Percentiles rank a stretch among this genome's conserved stretches.
Evolutionary conservation across 2,888 invertebrate species (phyloP).

Genomic region (Caenorhabditis imperialis): DNA sequence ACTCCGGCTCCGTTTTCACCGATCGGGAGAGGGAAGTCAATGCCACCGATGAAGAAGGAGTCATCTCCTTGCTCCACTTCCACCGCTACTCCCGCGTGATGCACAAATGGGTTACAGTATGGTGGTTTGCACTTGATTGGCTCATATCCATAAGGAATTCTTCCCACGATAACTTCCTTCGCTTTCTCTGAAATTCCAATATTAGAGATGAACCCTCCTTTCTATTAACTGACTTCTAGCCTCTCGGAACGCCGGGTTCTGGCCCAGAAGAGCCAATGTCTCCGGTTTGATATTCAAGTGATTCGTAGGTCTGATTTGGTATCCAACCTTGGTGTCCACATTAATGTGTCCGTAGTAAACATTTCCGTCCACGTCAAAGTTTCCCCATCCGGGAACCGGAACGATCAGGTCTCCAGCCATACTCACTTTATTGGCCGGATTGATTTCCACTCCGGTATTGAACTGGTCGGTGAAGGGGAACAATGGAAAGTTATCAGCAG

Average conservation of each 20-base stretch:
- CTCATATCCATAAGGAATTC: slow-evolving; percentile 74
- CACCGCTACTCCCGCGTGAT: slow-evolving; percentile 70
- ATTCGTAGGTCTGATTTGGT: slow-evolving; percentile 71
- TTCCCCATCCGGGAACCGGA: slow-evolving; percentile 76
- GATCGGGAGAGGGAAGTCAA: slow-evolving; percentile 74
- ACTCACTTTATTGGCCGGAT: slow-evolving; percentile 73
- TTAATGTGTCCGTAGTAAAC: slow-evolving; percentile 69
- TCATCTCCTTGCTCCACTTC: slow-evolving; percentile 75
- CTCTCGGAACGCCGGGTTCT: slow-evolving; percentile 72
- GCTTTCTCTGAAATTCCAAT: slow-evolving; percentile 67
- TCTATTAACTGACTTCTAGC: slow-evolving; percentile 64
- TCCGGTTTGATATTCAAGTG: slow-evolving; percentile 72
- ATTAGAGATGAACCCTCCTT: background rate
- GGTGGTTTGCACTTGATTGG: slow-evolving; percentile 76
- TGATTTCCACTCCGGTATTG: slow-evolving; percentile 71
- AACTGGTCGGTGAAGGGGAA: slow-evolving; percentile 75
- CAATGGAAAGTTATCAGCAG: slow-evolving; percentile 74
- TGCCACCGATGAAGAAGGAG: slow-evolving; percentile 72
- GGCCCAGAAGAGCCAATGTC: slow-evolving; percentile 67
- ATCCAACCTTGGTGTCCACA: slow-evolving; percentile 67
- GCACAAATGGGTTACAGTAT: slow-evolving; percentile 76
- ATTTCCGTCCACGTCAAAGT: slow-evolving; percentile 73
- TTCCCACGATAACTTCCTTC: slow-evolving; percentile 70
- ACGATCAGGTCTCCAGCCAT: slow-evolving; percentile 72
- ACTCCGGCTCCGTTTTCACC: slow-evolving; percentile 73